phyloP scores from a whole-genome alignment of 1,140 invertebrate genomes.

The Neuroterus valhalla region DNA sequence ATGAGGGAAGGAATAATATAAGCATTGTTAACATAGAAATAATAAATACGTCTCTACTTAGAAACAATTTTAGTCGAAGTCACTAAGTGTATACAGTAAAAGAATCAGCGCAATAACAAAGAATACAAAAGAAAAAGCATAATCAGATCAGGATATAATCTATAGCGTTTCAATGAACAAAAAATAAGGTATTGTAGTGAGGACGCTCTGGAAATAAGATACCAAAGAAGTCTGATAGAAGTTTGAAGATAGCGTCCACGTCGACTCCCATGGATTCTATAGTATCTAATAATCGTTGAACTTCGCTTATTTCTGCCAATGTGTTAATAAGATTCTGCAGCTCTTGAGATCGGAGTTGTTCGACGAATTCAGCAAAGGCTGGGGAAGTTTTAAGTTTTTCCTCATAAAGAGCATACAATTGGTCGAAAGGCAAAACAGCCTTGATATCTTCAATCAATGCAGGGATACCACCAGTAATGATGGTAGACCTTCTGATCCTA shows the following conservation, averaged over 20 bases:
- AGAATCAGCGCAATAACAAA: too few species aligned
- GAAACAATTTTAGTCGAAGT: too few species aligned
- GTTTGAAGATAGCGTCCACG: conserved; percentile 42
- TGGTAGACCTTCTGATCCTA: neutral
- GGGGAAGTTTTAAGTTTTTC: conserved; percentile 49
- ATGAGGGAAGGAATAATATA: too few species aligned
- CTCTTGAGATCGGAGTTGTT: conserved; percentile 43
- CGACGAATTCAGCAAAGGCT: conserved; percentile 47
- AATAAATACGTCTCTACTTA: too few species aligned
- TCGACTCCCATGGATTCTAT: conserved; percentile 48
- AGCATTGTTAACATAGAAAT: too few species aligned
- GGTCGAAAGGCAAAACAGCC: conserved; percentile 47
- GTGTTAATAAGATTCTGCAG: conserved; percentile 48
- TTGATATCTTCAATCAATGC: conserved; percentile 52
- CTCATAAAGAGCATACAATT: conserved; percentile 50
- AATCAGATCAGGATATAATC: neutral
- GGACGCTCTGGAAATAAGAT: conserved; percentile 39
- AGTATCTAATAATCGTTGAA: conserved; percentile 44
- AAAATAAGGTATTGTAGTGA: neutral
- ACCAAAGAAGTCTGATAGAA: conserved; percentile 46
- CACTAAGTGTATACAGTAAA: too few species aligned
- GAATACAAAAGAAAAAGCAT: neutral
- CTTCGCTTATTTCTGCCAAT: conserved; percentile 40
- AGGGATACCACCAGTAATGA: conserved; percentile 45
- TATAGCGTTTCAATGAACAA: neutral